Percentiles rank a stretch among this genome's conserved stretches.
These are phyloP conservation scores for Onychomys arenicola DNA, from an alignment of 2,797 vertebrate species.

Conservation along the genomic window DNA sequence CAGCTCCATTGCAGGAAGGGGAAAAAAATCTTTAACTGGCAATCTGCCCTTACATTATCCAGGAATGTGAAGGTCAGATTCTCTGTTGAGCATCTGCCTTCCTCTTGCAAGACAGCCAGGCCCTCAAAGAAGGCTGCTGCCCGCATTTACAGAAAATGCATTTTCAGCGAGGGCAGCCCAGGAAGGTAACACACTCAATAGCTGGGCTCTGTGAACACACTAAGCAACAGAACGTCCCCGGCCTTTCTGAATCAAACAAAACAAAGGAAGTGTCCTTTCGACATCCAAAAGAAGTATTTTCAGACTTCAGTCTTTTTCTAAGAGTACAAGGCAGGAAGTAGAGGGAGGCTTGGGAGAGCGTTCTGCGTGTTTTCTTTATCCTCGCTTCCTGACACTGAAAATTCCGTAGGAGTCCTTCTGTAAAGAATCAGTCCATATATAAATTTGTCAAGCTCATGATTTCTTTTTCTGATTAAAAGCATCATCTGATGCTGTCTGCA, in stretches of 20 bases:
- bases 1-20: neutral
- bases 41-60: neutral
- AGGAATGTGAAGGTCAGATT: slow-evolving; percentile 52
- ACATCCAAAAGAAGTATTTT: slow-evolving; percentile 33
- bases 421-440: neutral
- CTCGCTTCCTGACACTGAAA: neutral
- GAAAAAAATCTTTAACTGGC: slow-evolving; percentile 32
- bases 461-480: slow-evolving; percentile 9
- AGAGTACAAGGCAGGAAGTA: slow-evolving; percentile 46
- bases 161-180: neutral
- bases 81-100: neutral
- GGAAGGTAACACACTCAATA: slow-evolving; percentile 44
- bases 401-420: neutral
- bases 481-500: neutral
- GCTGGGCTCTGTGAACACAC: slow-evolving; percentile 11
- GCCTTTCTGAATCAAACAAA: slow-evolving; percentile 63
- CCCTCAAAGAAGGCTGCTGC: neutral
- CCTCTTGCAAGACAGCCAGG: neutral
- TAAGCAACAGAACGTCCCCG: slow-evolving; percentile 44
- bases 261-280: slow-evolving; percentile 41
- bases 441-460: slow-evolving; percentile 2
- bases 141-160: slow-evolving; percentile 7
- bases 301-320: slow-evolving; percentile 36
- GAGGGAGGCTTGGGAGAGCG: neutral
- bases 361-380: neutral